Evolutionary conservation across 2,113 vertebrate genomes (phyloP), one percentile per base, ranked within the genome.

Genomic region (Carassius carassius): DNA sequence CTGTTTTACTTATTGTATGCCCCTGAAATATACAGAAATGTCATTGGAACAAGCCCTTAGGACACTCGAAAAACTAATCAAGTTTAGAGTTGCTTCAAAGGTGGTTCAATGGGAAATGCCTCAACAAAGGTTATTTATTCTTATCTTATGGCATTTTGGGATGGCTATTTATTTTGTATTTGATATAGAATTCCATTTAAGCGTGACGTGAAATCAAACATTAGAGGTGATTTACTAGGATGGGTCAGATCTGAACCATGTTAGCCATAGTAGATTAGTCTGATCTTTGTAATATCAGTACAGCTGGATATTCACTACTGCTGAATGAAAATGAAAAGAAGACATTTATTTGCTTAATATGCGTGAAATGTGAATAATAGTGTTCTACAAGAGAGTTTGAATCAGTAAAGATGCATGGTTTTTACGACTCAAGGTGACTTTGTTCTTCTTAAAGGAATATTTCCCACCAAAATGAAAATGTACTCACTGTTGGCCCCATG

Each of bases 281-380:
- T 44, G 41, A 44, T 44, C 2, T 44, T 69, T 82, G 70, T 81
- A 84, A 84, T 44, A 44, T 63, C 12, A 86, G 65, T 67, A 37
- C 56, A 49, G 72, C 84, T 81, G 44, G 72, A 86, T 21, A 89
- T 87, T 87, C 85, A 73, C 13, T 44, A 2, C 41, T 41, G 7
- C 41, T 87, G 63, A 58, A 21, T 58, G 6, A 58, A 81, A 91
- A 87, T 89, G 78, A 87, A 91, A 91, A 87, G 78, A 87, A 89
- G 90, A 89, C 89, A 90, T 86, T 83, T 49, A 62, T 87, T 72
- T 74, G 62, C 65, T 51, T 89, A 81, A 47, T 85, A 51, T 56
- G 74, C n/a, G 72, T 58, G 37, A 75, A 78, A 84, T 81, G 72
- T 84, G 69, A 56, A 85, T 74, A 67, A 49, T 41, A 86, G 60